These are phyloP conservation scores for Megaleporinus macrocephalus DNA, from an alignment of 2,113 vertebrate genomes.

Conservation along the genomic window DNA sequence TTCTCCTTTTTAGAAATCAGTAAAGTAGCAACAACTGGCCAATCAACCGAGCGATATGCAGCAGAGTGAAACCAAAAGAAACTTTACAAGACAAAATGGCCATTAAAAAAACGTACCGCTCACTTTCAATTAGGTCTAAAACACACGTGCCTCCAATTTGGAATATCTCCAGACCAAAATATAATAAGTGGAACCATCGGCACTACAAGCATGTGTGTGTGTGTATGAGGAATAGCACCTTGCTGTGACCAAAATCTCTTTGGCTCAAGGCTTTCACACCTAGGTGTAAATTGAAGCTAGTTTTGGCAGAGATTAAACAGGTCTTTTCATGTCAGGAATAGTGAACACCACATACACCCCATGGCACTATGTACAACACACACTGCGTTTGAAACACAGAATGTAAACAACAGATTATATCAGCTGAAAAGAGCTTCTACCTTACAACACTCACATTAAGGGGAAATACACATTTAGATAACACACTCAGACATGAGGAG, in stretches of 20 bases:
- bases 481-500: not conserved
- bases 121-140: conserved; percentile 14
- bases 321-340: conserved; percentile 33
- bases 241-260: conserved; percentile 23
- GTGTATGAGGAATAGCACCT: conserved; percentile 28
- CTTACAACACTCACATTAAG: conserved; percentile 9
- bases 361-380: not conserved
- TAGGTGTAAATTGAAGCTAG: conserved; percentile 47
- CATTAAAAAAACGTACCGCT: not conserved
- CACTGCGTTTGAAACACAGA: conserved; percentile 33
- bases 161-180: not conserved
- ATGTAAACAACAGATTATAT: conserved; percentile 53
- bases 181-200: conserved; percentile 30
- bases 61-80: not conserved
- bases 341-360: not conserved
- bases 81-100: not conserved
- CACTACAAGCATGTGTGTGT: conserved; percentile 24
- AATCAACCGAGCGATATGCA: not conserved
- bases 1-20: not conserved
- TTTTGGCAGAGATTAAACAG: conserved; percentile 43
- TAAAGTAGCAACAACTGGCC: not conserved
- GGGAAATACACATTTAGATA: conserved; percentile 19
- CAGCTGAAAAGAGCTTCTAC: conserved; percentile 21
- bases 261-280: conserved; percentile 47
- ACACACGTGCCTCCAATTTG: conserved; percentile 11